These are phyloP conservation scores for Eilema depressum DNA, from an alignment of 2,888 invertebrate species.

Conservation along the genomic window DNA sequence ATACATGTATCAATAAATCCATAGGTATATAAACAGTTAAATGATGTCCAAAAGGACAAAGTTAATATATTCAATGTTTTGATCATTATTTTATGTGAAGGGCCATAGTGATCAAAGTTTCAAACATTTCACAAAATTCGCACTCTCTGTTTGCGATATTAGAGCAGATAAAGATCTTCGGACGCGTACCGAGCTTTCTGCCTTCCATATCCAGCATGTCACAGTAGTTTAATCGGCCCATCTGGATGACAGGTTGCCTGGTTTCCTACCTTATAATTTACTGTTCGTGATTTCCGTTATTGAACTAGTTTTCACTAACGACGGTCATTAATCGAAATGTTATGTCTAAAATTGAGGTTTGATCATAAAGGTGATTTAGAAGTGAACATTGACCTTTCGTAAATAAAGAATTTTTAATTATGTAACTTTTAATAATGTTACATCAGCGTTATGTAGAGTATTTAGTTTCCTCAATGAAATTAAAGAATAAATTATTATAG, in stretches of 20 bases:
- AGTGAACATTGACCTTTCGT: not conserved
- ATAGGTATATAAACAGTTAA: too few species aligned
- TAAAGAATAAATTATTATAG: not conserved
- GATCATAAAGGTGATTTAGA: not conserved
- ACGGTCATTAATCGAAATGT: not conserved
- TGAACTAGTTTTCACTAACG: not conserved
- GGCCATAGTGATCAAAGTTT: too few species aligned
- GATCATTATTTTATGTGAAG: too few species aligned
- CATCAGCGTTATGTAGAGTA: not conserved
- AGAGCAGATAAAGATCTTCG: not conserved
- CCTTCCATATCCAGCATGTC: not conserved
- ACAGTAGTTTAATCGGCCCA: not conserved
- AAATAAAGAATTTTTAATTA: constrained; percentile 1
- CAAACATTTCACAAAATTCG: not conserved
- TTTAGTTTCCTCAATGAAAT: not conserved
- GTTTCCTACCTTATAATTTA: not conserved
- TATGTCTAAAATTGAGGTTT: not conserved
- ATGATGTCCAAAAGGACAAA: too few species aligned
- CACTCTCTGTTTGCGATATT: too few species aligned
- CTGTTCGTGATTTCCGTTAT: not conserved
- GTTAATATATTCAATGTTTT: too few species aligned
- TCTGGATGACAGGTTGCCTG: not conserved
- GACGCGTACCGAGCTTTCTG: not conserved
- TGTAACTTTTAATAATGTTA: not conserved
- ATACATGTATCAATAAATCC: too few species aligned